Evolutionary conservation across 2,888 invertebrate species (phyloP).

Genomic region (Hoplodrina blanda): DNA sequence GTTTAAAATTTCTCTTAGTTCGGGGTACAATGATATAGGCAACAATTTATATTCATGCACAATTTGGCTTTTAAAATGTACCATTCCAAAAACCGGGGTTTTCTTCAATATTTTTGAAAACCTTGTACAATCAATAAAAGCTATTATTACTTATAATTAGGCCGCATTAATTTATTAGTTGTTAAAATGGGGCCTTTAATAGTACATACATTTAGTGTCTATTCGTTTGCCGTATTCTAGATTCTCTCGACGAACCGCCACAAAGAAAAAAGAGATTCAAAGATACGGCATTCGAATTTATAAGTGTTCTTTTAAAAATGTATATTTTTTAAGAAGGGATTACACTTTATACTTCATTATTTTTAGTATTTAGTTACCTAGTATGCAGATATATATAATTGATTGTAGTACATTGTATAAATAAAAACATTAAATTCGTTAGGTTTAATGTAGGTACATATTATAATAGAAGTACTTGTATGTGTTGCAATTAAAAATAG

Average conservation of each 20-base stretch:
- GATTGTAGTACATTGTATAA: conserved; percentile 1
- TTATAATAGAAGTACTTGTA: conserved; percentile 12
- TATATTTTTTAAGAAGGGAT: conserved; percentile 20
- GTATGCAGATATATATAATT: conserved; percentile 5
- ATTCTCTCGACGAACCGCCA: not conserved
- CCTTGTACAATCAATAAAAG: conserved; percentile 13
- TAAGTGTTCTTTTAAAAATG: not conserved
- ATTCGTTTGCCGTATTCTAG: not conserved
- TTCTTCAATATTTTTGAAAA: conserved; percentile 9
- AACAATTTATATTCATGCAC: conserved; percentile 8
- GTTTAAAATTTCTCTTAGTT: conserved; percentile 16
- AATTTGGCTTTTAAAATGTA: conserved; percentile 17
- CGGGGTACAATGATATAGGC: conserved; percentile 18
- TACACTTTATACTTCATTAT: conserved; percentile 4
- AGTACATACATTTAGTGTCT: not conserved
- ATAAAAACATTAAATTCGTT: conserved; percentile 47
- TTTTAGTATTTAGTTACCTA: not conserved
- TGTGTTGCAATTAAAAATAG: conserved; percentile 12
- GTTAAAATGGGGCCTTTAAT: conserved; percentile 1
- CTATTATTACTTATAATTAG: conserved; percentile 37
- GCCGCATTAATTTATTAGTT: conserved; percentile 39
- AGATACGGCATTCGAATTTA: conserved; percentile 1
- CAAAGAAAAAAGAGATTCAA: conserved; percentile 3
- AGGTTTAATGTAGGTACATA: conserved; percentile 8
- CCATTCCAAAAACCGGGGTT: not conserved